Conservation (phyloP, 2,888 invertebrate species). For the Timandra comae region DNA sequence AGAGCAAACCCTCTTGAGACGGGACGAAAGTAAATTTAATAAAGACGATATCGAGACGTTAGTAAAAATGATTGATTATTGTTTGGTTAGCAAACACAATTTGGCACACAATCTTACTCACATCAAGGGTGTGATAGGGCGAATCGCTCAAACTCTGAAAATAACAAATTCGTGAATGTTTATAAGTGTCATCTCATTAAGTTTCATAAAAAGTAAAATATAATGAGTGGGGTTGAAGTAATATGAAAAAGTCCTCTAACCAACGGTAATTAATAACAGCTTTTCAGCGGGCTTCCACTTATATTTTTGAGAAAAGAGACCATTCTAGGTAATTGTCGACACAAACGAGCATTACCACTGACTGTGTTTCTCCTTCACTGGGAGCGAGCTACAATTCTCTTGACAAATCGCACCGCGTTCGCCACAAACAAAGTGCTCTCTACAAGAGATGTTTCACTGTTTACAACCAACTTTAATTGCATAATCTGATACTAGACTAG, state of each 20-base stretch:
- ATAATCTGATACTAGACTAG: constrained; percentile 39
- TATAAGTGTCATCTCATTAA: not conserved
- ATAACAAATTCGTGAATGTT: constrained; percentile 6
- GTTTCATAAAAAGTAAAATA: constrained; percentile 1
- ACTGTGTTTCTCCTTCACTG: constrained; percentile 15
- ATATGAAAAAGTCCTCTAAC: constrained; percentile 2
- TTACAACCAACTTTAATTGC: constrained; percentile 44
- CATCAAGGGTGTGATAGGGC: constrained; percentile 47
- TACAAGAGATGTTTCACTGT: constrained; percentile 35
- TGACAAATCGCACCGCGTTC: constrained; percentile 35
- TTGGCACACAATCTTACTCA: constrained; percentile 58
- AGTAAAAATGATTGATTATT: constrained; percentile 52
- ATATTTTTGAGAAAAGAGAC: constrained; percentile 13
- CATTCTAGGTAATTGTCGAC: constrained; percentile 16
- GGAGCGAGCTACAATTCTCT: constrained; percentile 38
- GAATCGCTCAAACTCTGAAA: constrained; percentile 27
- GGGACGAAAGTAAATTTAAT: constrained; percentile 21
- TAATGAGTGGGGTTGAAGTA: too few relatives aligned
- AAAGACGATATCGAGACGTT: constrained; percentile 28
- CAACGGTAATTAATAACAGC: constrained; percentile 13
- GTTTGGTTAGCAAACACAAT: constrained; percentile 52
- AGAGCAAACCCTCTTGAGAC: too few relatives aligned
- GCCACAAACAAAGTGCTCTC: constrained; percentile 41
- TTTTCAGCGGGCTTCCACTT: constrained; percentile 12
- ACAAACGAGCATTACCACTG: constrained; percentile 14